A percentile compares a stretch with the other conserved stretches of the same genome.
These are phyloP conservation scores for Yponomeuta evonymella DNA, from an alignment of 2,888 invertebrate species.

Conservation along the genomic window DNA sequence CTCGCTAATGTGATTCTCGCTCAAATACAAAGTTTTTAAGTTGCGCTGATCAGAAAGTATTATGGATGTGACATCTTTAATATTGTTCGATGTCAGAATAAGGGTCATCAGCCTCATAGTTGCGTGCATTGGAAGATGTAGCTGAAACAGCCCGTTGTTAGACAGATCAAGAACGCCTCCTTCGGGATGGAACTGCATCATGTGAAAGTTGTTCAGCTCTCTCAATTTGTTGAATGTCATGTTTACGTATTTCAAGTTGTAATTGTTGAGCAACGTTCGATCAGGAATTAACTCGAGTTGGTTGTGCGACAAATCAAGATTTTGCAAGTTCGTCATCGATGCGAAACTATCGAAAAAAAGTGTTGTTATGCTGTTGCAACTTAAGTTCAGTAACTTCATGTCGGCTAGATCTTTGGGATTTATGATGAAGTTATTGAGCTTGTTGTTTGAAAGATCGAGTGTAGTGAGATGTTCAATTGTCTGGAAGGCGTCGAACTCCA, in stretches of 20 bases:
- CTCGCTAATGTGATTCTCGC: conserved; percentile 41
- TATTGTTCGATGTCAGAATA: conserved; percentile 49
- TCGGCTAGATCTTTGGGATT: conserved; percentile 43
- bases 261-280: conserved; percentile 41
- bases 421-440: conserved; percentile 42
- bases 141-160: conserved; percentile 44
- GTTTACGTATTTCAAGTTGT: conserved; percentile 49
- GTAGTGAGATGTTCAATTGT: conserved; percentile 42
- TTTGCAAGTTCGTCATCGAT: conserved; percentile 50
- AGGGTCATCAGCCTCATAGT: conserved; percentile 42
- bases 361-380: conserved; percentile 42
- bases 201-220: conserved; percentile 39
- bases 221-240: conserved; percentile 49
- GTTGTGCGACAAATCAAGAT: conserved; percentile 60
- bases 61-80: conserved; percentile 40
- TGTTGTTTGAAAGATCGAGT: conserved; percentile 54
- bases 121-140: conserved; percentile 46
- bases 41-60: conserved; percentile 43
- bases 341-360: conserved; percentile 49
- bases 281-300: conserved; percentile 45
- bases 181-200: conserved; percentile 47
- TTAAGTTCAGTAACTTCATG: conserved; percentile 53
- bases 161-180: conserved; percentile 60
- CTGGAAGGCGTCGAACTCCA: conserved; percentile 56
- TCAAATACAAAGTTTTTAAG: conserved; percentile 45